Base-by-base conservation (phyloP, 2,888 invertebrate genomes). In the Pediacus dermestoides region DNA sequence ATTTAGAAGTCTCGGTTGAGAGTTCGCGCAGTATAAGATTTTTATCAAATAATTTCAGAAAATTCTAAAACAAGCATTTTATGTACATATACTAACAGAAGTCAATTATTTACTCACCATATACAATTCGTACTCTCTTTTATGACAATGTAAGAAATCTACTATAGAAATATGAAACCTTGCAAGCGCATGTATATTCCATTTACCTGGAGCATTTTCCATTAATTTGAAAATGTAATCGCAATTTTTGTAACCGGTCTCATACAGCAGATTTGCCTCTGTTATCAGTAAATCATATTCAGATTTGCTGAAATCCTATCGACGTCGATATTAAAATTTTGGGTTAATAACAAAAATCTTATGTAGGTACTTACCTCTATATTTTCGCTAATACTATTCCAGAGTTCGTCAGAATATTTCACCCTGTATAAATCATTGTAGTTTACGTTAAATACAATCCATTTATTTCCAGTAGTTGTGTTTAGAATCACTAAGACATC, bases 151-250 rank as follows among this genome's bases (percentile, higher is more conserved):
- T n/a, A n/a, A n/a, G n/a, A n/a, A n/a, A n/a, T n/a, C n/a, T n/a
- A n/a, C n/a, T n/a, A n/a, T n/a, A n/a, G n/a, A n/a, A n/a, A n/a
- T n/a, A n/a, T n/a, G n/a, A n/a, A n/a, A n/a, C n/a, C n/a, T n/a
- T n/a, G n/a, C n/a, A n/a, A n/a, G n/a, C n/a, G n/a, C n/a, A n/a
- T n/a, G n/a, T n/a, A n/a, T n/a, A n/a, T n/a, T n/a, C n/a, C n/a
- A n/a, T 23, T 6, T 18, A 18, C 4, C 10, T 3, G 23, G 23
- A 3, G 10, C 10, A 9, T 23, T 7, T 3, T 3, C 23, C 3
- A 23, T 6, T 23, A 23, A 9, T 23, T 23, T 23, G 23, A 23
- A 23, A 23, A 23, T 6, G n/a, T 9, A 4, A 23, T 23, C 8
- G 10, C 23, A 23, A 23, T 23, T 7, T 23, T 9, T n/a, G 9